Evolutionary conservation across 1,140 invertebrate species (phyloP).

Genomic region (Drosophila paulistorum): DNA sequence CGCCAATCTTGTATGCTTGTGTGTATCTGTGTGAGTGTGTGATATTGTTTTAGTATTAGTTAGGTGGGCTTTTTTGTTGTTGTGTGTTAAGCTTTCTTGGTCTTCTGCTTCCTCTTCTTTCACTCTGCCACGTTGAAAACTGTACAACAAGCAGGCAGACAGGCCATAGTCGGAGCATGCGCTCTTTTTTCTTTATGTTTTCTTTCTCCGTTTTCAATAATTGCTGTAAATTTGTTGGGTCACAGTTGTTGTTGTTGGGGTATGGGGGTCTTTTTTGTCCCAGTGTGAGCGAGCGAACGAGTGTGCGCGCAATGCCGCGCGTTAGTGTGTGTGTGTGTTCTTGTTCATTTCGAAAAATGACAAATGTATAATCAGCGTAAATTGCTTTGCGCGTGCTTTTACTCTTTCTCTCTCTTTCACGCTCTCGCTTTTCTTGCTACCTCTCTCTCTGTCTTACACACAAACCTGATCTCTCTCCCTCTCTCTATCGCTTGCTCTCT

Average conservation of each 20-base stretch:
- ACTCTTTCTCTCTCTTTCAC: slow-evolving; percentile 29
- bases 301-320: slow-evolving; percentile 25
- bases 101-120: slow-evolving; percentile 29
- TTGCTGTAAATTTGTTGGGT: slow-evolving; percentile 52
- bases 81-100: slow-evolving; percentile 45
- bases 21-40: slow-evolving; percentile 29
- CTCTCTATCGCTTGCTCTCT: slow-evolving; percentile 9
- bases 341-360: slow-evolving; percentile 67
- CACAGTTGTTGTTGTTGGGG: slow-evolving; percentile 31
- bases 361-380: slow-evolving; percentile 77
- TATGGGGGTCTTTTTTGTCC: slow-evolving; percentile 27
- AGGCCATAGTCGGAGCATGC: slow-evolving; percentile 53
- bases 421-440: slow-evolving; percentile 18
- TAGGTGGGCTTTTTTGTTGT: slow-evolving; percentile 28
- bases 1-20: slow-evolving; percentile 19
- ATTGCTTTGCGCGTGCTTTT: slow-evolving; percentile 74
- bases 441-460: slow-evolving; percentile 4
- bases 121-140: slow-evolving; percentile 52
- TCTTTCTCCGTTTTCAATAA: slow-evolving; percentile 49
- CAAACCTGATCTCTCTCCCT: slow-evolving; percentile 16
- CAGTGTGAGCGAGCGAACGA: slow-evolving; percentile 60
- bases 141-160: slow-evolving; percentile 56
- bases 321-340: slow-evolving; percentile 17
- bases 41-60: slow-evolving; percentile 16
- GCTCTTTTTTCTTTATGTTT: slow-evolving; percentile 55